Evolutionary conservation across 2,113 vertebrate genomes (phyloP), one percentile per base, ranked within the genome.

Genomic region (Eclectus roratus): DNA sequence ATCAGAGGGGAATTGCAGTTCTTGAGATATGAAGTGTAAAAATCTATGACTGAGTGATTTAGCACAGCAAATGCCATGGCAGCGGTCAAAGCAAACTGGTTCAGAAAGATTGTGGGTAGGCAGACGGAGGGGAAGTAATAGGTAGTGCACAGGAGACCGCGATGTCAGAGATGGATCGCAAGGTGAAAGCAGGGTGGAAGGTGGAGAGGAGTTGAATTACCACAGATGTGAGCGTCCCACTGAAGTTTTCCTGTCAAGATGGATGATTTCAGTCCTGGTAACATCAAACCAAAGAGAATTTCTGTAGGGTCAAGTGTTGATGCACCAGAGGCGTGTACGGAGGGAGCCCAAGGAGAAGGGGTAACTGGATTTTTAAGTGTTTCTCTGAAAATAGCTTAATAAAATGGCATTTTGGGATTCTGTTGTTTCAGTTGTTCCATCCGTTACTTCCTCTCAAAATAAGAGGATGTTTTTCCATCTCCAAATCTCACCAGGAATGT

Each of bases 191-290:
- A 44, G 56, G 52, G 93, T 81, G 77, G 80, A 93, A 56, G 76
- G 84, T 80, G 66, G 70, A 55, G 56, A 65, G 89, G 86, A 52
- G 52, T 53, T 91, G 85, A 66, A 52, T 81, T 86, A 56, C 73
- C 74, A 27, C 89, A 72, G 93, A 86, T 89, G 89, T 89, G 95
- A 82, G 63, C 0, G 1, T 80, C 95, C 95, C 94, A 85, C 89
- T 85, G 85, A 94, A 92, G 65, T 91, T 95, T 60, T 61, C 80
- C 80, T 92, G 89, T 88, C 91, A 81, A 55, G 70, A 83, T 81
- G 80, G 94, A 96, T 95, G 65, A 91, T 79, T 89, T 85, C 70
- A 64, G 83, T 47, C 83, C 71, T 72, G 86, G 93, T 91, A 66
- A 80, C 81, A 17, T 89, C 63, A 63, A 53, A 79, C 68, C 43